Evolutionary conservation across 2,888 invertebrate genomes (phyloP).

Genomic region (Catocala sponsa): DNA sequence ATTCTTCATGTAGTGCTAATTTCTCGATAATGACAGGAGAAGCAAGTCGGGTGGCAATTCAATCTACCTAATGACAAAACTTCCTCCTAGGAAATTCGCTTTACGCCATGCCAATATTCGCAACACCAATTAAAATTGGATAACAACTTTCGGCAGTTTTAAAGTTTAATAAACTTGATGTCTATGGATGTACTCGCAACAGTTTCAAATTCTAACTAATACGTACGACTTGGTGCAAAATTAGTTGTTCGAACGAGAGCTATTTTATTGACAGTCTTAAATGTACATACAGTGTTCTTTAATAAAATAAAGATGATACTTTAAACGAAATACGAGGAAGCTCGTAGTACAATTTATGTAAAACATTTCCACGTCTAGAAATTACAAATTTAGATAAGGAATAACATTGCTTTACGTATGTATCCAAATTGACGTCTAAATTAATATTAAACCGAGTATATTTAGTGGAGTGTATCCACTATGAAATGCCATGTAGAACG

Average conservation of each 20-base stretch:
- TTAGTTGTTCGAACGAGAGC: conserved; percentile 11
- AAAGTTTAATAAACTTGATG: conserved; percentile 28
- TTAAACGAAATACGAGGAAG: too few relatives aligned
- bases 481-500: too few relatives aligned
- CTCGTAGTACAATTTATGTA: too few relatives aligned
- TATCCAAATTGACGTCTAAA: too few relatives aligned
- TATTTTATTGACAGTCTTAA: too few relatives aligned
- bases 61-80: conserved; percentile 53
- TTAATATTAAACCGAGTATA: too few relatives aligned
- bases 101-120: conserved; percentile 38
- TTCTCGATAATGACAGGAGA: conserved; percentile 38
- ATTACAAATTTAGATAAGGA: too few relatives aligned
- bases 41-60: conserved; percentile 47
- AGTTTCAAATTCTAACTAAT: conserved; percentile 9
- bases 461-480: too few relatives aligned
- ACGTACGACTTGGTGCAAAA: conserved; percentile 17
- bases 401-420: too few relatives aligned
- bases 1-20: conserved; percentile 37
- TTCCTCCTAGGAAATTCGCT: conserved; percentile 44
- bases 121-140: conserved; percentile 45
- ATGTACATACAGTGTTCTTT: too few relatives aligned
- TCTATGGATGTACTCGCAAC: conserved; percentile 8
- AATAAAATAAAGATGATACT: too few relatives aligned
- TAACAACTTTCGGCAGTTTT: conserved; percentile 36
- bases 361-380: too few relatives aligned